Percentiles rank a stretch among this genome's conserved stretches.
These are phyloP conservation scores for Stramonita haemastoma DNA, from an alignment of 2,888 invertebrate species.

Conservation along the genomic window DNA sequence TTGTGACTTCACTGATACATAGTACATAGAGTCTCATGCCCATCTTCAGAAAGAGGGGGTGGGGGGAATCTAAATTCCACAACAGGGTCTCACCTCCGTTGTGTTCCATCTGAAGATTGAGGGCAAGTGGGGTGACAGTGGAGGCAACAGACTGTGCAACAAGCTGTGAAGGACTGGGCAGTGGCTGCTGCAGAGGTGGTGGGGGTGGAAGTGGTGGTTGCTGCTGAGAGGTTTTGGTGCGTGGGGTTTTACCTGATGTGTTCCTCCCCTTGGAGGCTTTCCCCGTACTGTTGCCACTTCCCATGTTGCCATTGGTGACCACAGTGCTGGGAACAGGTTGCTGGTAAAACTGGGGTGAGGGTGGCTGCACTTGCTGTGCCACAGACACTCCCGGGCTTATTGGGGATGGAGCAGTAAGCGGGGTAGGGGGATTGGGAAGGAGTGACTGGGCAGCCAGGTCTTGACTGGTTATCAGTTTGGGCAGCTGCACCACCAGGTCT, in stretches of 20 bases:
- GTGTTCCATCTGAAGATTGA: constrained; percentile 49
- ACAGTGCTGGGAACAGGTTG: constrained; percentile 29
- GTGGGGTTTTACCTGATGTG: constrained; percentile 43
- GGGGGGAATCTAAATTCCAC: no score
- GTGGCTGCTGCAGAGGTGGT: constrained; percentile 49
- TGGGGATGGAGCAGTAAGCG: neutral
- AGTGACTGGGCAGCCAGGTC: constrained; percentile 47
- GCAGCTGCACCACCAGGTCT: constrained; percentile 46
- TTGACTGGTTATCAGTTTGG: constrained; percentile 47
- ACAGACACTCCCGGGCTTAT: constrained; percentile 1
- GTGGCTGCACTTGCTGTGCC: constrained; percentile 52
- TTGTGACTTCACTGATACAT: no score
- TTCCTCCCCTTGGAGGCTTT: constrained; percentile 51
- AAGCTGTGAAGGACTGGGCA: constrained; percentile 41
- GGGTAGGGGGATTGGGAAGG: constrained; percentile 34
- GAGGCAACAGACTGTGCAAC: constrained; percentile 45
- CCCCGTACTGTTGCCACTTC: constrained; percentile 23
- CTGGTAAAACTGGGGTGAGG: constrained; percentile 42
- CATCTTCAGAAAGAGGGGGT: no score
- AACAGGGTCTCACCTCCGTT: constrained; percentile 46
- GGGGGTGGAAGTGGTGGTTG: constrained; percentile 53
- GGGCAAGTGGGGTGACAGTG: constrained; percentile 45
- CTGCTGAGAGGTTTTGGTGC: constrained; percentile 42
- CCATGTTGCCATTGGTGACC: constrained; percentile 22
- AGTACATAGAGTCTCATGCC: no score